Conservation (phyloP, 2,797 vertebrate species). For the Hephaestus fuliginosus region DNA sequence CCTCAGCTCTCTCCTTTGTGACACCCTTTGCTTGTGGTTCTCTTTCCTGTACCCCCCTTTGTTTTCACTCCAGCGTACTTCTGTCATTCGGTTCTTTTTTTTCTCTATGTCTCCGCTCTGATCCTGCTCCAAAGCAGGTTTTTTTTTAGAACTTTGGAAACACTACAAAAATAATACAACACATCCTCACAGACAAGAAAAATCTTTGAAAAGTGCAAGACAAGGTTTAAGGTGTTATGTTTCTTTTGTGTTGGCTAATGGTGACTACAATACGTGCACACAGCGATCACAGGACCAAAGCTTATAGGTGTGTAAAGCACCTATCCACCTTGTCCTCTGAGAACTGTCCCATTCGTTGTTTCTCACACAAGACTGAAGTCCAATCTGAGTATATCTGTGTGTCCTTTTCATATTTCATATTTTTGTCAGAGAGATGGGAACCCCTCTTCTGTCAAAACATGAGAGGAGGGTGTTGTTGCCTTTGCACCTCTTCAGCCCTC, state of each 20-base stretch:
- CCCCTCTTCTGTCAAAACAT: constrained; percentile 8
- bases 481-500: constrained; percentile 9
- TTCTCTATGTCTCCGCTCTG: background rate
- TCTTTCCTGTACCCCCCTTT: background rate
- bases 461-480: background rate
- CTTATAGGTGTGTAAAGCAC: background rate
- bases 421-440: background rate
- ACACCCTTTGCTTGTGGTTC: background rate
- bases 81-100: background rate
- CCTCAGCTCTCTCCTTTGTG: background rate
- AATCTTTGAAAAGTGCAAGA: background rate
- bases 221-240: background rate
- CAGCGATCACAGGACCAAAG: background rate
- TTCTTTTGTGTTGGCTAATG: background rate
- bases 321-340: no score
- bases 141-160: background rate
- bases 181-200: background rate
- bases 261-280: background rate
- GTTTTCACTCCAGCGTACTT: background rate
- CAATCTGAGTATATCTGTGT: background rate
- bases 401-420: background rate
- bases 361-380: background rate
- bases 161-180: background rate
- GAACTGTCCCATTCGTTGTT: no score
- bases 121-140: background rate